Base-by-base conservation (phyloP, 1,140 invertebrate genomes). In the Drosophila sturtevanti region DNA sequence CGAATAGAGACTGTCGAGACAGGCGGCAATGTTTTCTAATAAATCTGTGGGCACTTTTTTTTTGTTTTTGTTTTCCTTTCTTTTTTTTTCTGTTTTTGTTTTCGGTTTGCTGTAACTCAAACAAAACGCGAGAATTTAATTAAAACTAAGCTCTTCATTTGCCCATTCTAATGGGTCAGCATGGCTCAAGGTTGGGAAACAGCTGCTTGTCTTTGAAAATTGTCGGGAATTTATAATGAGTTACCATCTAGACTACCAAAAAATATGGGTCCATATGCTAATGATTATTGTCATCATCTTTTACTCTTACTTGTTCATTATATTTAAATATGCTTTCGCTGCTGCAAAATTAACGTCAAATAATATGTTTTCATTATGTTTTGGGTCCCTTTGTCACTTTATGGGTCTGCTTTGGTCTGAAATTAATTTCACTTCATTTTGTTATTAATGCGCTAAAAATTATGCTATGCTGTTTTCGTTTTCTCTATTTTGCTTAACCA, bases 381-480 rank as follows among this genome's bases (percentile, higher is more conserved):
- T 70, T 63, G 31, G 18, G 71, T 24, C 51, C 41, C 22, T 48
- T 44, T 63, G 38, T 48, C n/a, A n/a, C 21, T 35, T 35, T 44
- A 31, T 24, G 41, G 41, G 41, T 55, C 35, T 34, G 21, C 35
- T 51, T 56, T 69, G 64, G 64, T 61, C n/a, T n/a, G 41, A 77
- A 79, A 79, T 79, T 79, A 77, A 79, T 79, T 77, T 79, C 74
- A 77, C 73, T 79, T 72, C 62, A 67, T 77, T 79, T 77, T 68
- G 21, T 77, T 71, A 78, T 78, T 79, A 77, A 77, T 72, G 58
- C 68, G 58, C 73, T 24, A 41, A 48, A 69, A 79, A 73, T 77
- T 79, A 77, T 77, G 68, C 68, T 62, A 65, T 58, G 41, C 58
- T 44, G 65, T 63, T 61, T 60, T 55, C 16, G 12, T 48, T 48